Conservation (phyloP, 2,797 vertebrate species). For the Pampus argenteus region DNA sequence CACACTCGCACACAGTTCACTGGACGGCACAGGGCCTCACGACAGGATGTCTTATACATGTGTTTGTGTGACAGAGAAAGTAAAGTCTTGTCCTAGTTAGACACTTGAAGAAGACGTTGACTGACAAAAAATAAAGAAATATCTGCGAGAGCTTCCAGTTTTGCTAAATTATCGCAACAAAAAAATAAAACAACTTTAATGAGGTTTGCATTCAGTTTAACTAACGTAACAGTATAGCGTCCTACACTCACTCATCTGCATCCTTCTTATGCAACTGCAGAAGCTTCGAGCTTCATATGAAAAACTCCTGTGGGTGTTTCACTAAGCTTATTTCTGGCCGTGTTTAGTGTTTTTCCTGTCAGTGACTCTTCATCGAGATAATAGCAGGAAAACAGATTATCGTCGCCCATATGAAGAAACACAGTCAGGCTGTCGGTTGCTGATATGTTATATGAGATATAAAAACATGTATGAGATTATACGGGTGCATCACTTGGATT, state of each 20-base stretch:
- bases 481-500: no score
- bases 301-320: slow-evolving; percentile 31
- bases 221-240: neutral
- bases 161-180: no score
- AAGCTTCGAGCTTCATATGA: neutral
- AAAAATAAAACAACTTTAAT: no score
- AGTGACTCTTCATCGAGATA: slow-evolving; percentile 10
- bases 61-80: neutral
- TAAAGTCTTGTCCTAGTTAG: neutral
- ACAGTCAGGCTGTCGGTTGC: no score
- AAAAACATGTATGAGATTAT: no score
- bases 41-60: accelerated
- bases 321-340: slow-evolving; percentile 10
- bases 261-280: neutral
- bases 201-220: no score
- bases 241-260: neutral
- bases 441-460: no score
- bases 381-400: neutral
- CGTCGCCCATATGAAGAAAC: neutral
- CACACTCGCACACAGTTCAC: slow-evolving; percentile 5
- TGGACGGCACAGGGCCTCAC: neutral
- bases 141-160: no score
- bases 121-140: no score
- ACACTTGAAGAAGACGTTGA: no score
- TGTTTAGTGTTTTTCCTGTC: slow-evolving; percentile 8